A percentile compares a stretch with the other conserved stretches of the same genome.
Conservation (phyloP, 1,140 invertebrate species). For the Drosophila sturtevanti region DNA sequence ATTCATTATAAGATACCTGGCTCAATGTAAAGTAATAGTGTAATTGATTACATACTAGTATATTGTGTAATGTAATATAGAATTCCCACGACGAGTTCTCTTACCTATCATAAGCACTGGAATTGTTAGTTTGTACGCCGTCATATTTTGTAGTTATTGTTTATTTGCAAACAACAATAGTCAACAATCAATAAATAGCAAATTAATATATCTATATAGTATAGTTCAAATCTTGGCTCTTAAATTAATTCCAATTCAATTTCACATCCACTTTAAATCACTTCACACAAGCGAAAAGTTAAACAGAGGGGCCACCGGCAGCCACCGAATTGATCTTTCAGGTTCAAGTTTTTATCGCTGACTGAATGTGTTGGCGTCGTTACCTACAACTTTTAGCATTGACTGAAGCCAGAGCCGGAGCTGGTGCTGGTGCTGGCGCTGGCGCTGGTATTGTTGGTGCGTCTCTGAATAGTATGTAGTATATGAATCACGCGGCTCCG, state of each 20-base stretch:
- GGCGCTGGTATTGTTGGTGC: constrained; percentile 2
- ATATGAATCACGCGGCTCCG: constrained; percentile 53
- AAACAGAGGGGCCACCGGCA: constrained; percentile 7
- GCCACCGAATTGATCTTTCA: constrained; percentile 65
- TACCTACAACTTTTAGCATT: constrained; percentile 47
- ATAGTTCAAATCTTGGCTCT: neutral
- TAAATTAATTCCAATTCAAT: neutral
- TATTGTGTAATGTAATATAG: neutral
- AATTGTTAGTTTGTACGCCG: constrained; percentile 32
- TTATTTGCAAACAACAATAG: neutral
- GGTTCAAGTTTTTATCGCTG: constrained; percentile 66
- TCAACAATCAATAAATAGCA: neutral
- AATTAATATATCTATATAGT: neutral
- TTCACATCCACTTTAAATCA: neutral
- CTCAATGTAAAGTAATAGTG: no score
- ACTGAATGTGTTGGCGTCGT: constrained; percentile 56
- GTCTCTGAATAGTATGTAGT: constrained; percentile 19
- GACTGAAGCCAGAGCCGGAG: constrained; percentile 9
- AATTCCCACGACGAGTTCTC: neutral
- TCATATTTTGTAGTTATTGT: neutral
- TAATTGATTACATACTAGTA: no score
- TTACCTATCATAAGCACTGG: constrained; percentile 59
- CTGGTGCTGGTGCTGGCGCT: constrained; percentile 17
- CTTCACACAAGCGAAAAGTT: constrained; percentile 6
- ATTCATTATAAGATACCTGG: no score